Evolutionary conservation across 2,888 invertebrate species (phyloP).

Genomic region (Anaspis maculata): DNA sequence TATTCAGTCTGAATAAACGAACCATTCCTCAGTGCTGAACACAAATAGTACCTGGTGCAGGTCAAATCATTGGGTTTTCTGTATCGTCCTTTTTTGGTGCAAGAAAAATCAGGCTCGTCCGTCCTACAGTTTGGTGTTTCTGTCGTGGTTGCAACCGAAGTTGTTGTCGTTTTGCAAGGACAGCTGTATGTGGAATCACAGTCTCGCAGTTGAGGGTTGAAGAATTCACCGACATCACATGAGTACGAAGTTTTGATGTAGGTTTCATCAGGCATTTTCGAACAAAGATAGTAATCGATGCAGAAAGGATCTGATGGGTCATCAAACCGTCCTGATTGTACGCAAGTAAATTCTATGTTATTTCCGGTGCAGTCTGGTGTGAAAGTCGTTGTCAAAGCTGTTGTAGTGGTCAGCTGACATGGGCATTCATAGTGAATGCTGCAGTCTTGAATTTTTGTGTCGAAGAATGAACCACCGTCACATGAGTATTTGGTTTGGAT

Average conservation of each 20-base stretch:
- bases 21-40: not conserved
- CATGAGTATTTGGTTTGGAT: not conserved
- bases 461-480: not conserved
- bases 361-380: not conserved
- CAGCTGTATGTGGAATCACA: not conserved
- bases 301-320: not conserved
- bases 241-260: not conserved
- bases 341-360: not conserved
- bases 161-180: not conserved
- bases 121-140: too few species aligned
- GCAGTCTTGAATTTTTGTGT: not conserved
- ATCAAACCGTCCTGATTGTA: not conserved
- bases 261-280: not conserved
- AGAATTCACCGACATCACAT: not conserved
- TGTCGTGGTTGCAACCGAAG: too few species aligned
- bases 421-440: not conserved
- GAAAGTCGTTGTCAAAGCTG: too few species aligned
- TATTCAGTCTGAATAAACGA: not conserved
- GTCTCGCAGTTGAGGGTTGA: not conserved
- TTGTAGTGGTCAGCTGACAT: too few species aligned
- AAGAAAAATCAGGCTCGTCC: not conserved
- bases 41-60: not conserved
- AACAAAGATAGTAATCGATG: not conserved
- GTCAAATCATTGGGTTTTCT: not conserved
- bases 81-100: not conserved